These are phyloP conservation scores for Zootoca vivipara DNA, from an alignment of 2,113 vertebrate genomes.

Conservation along the genomic window DNA sequence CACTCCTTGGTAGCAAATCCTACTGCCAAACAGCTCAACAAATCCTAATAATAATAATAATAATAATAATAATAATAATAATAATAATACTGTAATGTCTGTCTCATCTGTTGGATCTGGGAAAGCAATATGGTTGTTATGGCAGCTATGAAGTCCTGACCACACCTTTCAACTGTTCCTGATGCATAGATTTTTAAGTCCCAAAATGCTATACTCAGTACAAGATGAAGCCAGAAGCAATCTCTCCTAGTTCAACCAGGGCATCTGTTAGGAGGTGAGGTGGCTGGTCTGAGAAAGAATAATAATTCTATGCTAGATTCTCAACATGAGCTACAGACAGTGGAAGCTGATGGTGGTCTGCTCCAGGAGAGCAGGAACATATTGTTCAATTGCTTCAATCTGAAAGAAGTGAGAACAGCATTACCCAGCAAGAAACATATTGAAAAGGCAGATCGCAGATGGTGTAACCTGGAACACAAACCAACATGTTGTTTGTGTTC, in stretches of 20 bases:
- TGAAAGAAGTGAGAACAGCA: not conserved
- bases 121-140: not conserved
- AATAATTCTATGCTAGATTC: not conserved
- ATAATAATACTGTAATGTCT: too few species aligned
- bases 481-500: constrained; percentile 16
- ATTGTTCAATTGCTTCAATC: constrained; percentile 32
- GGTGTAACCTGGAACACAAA: constrained; percentile 16
- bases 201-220: not conserved
- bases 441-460: constrained; percentile 29
- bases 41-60: too few species aligned
- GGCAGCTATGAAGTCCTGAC: not conserved
- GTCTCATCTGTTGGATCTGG: not conserved
- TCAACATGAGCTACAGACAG: not conserved
- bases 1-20: too few species aligned
- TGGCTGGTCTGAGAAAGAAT: not conserved
- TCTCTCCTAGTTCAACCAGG: not conserved
- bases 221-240: not conserved
- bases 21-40: too few species aligned
- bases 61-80: too few species aligned
- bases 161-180: not conserved
- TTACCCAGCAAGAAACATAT: constrained; percentile 1
- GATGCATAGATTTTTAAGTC: not conserved
- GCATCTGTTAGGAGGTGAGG: not conserved
- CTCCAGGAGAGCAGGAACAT: constrained; percentile 27
- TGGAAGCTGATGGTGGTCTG: not conserved